Evolutionary conservation across 2,113 vertebrate genomes (phyloP), one percentile per base, ranked within the genome.

Genomic region (Rhadina sibilatrix): DNA sequence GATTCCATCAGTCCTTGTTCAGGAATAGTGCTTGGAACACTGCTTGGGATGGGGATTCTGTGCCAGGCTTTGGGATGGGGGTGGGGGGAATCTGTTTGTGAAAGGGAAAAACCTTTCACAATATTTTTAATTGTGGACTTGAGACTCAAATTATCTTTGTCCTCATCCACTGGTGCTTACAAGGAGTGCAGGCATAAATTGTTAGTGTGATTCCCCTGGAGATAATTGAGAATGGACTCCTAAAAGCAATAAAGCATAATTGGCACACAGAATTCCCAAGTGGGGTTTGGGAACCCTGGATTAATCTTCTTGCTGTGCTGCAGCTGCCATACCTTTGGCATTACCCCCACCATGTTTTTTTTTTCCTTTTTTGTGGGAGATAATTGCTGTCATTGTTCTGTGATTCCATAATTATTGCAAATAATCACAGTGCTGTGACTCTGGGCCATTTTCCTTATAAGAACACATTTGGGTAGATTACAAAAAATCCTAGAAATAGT

Each of bases 261-360:
- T 87, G 93, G 40, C 84, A 44, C 12, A 0, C 79, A 42, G 81
- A 59, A 87, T 94, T 91, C 87, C 88, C 49, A 2, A n/a, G 44
- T 2, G 37, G 21, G 40, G 15, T 24, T 79, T 85, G 61, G 74
- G 87, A 85, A 57, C 21, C 22, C 20, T 0, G 5, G 20, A 46
- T 90, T 44, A 52, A 76, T 71, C 52, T 70, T 15, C 38, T 13
- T 63, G 72, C 84, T 84, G 94, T 38, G 7, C 3, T 85, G 79
- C 94, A 94, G 79, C 86, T 94, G 82, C 87, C 76, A 0, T 44
- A 82, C 78, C 94, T 93, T 69, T 65, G 87, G 90, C 84, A 63
- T 22, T 47, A 12, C 13, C 33, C 81, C 40, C 31, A 3, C 10
- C 37, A 2, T 76, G 47, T 18, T 44, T 84, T 40, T 84, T 40